Evolutionary conservation across 2,797 vertebrate species (phyloP), one percentile per base, ranked within the genome.

Genomic region (Enteromius argenteus): DNA sequence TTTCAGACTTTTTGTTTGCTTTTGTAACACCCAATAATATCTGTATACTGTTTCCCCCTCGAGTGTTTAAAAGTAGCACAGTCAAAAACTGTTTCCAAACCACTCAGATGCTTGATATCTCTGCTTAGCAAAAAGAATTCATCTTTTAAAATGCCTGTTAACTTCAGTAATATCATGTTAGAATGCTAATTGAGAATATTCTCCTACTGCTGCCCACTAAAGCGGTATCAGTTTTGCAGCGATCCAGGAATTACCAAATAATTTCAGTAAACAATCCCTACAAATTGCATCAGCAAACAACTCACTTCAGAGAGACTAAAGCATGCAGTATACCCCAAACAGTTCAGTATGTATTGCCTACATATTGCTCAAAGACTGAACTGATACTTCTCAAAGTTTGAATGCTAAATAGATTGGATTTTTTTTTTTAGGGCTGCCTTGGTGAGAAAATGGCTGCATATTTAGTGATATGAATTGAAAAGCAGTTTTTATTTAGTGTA

Each of bases 201-300:
- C 75, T 77, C 75, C 75, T 62, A 86, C 60, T 53, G 67, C 67
- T 73, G 74, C 81, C 80, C 74, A 72, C 67, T 64, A 42, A 10
- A 51, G 13, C 5, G 17, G 76, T 83, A 23, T 79, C 67, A 44
- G 74, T 83, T 83, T 81, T 39, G 30, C 44, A 11, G 69, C 73
- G 67, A 49, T 71, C 30, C 66, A 64, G 35, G 32, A 71, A 82
- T 78, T 69, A 86, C 51, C 53, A 86, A 77, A 86, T 78, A 83
- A 74, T 85, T 87, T 84, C 53, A 72, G 79, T 60, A 74, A 62
- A 75, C 72, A 2, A 84, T 79, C 81, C 81, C 81, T 46, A 83
- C 37, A 76, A 46, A 76, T 83, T 83, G 81, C 81, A 77, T 83
- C 73, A 77, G 62, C 81, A 21, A 46, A 76, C 80, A 79, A 39